Conservation (phyloP, 2,888 invertebrate genomes). For the Spodoptera exigua region DNA sequence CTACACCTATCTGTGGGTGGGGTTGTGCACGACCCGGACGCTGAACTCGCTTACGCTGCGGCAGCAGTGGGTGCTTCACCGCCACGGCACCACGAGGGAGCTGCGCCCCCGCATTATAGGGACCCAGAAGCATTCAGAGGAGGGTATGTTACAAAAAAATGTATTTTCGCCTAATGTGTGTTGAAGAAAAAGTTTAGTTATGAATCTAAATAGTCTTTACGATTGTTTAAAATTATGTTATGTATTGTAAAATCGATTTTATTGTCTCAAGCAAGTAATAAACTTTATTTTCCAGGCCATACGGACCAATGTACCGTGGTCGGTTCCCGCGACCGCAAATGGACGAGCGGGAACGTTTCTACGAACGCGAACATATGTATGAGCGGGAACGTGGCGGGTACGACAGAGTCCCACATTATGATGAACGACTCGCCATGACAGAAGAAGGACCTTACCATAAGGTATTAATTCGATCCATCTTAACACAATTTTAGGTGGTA, state of each 20-base stretch:
- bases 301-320: constrained; percentile 80
- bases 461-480: constrained; percentile 62
- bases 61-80: constrained; percentile 90
- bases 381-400: constrained; percentile 75
- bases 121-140: constrained; percentile 74
- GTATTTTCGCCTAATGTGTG: too few species aligned
- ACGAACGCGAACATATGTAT: constrained; percentile 76
- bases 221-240: background rate
- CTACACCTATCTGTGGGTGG: constrained; percentile 94
- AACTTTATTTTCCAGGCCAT: constrained; percentile 57
- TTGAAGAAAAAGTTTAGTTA: too few species aligned
- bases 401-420: constrained; percentile 79
- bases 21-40: constrained; percentile 85
- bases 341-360: constrained; percentile 81
- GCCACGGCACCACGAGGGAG: constrained; percentile 68
- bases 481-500: too few species aligned
- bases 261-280: background rate
- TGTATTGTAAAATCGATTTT: background rate
- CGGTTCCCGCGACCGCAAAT: constrained; percentile 67
- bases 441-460: constrained; percentile 81
- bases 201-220: too few species aligned
- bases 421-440: constrained; percentile 72
- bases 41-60: constrained; percentile 90
- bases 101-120: constrained; percentile 66
- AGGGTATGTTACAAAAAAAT: too few species aligned